These are phyloP conservation scores for Pelochelys cantorii DNA, from an alignment of 2,797 vertebrate species.

Conservation along the genomic window DNA sequence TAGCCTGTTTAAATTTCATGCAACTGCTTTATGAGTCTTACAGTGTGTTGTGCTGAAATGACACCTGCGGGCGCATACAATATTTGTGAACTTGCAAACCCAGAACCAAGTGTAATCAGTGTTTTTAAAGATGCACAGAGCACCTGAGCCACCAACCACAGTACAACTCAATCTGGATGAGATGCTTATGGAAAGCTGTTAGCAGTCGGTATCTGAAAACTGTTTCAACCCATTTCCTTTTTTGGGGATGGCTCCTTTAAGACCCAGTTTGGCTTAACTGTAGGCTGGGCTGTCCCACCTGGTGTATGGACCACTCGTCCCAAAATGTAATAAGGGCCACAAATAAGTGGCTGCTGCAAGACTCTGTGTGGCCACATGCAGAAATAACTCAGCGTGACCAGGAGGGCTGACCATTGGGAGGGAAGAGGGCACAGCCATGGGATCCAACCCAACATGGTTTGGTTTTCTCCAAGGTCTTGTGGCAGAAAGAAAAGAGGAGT, in stretches of 20 bases:
- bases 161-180: not conserved
- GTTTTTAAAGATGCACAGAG: not conserved
- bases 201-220: not conserved
- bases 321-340: not conserved
- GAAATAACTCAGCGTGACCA: not conserved
- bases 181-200: accelerated
- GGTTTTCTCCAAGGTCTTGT: not conserved
- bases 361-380: not conserved
- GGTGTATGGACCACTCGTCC: not conserved
- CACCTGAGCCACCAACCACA: not conserved
- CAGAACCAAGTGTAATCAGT: not conserved
- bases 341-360: not conserved
- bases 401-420: not conserved
- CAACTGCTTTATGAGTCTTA: not conserved
- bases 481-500: not conserved
- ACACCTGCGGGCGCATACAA: not conserved
- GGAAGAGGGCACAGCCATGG: not conserved
- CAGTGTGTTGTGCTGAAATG: not conserved
- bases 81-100: not conserved
- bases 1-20: not conserved
- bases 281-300: not conserved
- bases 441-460: not conserved
- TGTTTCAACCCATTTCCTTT: not conserved
- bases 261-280: not conserved
- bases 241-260: slow-evolving; percentile 3